Evolutionary conservation across 2,888 invertebrate genomes (phyloP), one percentile per base, ranked within the genome.

Genomic region (Sarcophaga carnaria): DNA sequence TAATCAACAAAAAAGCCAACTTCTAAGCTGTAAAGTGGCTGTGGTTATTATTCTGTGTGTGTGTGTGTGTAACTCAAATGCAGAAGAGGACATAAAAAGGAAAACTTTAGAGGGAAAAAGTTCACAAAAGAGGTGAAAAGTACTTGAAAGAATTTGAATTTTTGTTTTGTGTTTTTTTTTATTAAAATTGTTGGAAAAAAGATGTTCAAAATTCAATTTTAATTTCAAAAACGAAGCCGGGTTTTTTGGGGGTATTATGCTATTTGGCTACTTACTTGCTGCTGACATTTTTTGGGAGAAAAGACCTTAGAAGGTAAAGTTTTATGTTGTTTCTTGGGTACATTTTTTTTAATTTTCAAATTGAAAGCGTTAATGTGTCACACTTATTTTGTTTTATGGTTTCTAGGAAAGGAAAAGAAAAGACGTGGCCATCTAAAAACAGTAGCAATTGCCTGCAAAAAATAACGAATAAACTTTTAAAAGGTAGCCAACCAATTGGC

Each of bases 311-410:
- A 54, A 22, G 54, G 54, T 54, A 54, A 54, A 54, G 54, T 54
- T 54, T 54, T 54, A 54, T 54, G 54, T 12, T 54, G 14, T 54
- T 54, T 49, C 11, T 49, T 49, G 11, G 0, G 11, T 49, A 8
- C 4, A 1, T 49, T 49, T 54, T 4, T 14, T 14, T 14, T 14
- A 54, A 14, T 54, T 14, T 54, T 54, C 17, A 54, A 54, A 54
- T 4, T 54, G 17, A 59, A 84, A 75, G 77, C 81, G 88, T 91
- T 92, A 92, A 92, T 92, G 92, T 92, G 91, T 92, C 92, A 92
- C 91, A 91, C 91, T 90, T 90, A 91, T 90, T 91, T 92, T 90
- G 90, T 90, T 89, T 71, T 77, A 70, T 67, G 60, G 27, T 37
- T n/a, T n/a, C 20, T 22, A 27, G 12, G 12, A 64, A 69, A 80